These are phyloP conservation scores for Tauraco hartlaubi DNA, from an alignment of 2,797 vertebrate species.

Conservation along the genomic window DNA sequence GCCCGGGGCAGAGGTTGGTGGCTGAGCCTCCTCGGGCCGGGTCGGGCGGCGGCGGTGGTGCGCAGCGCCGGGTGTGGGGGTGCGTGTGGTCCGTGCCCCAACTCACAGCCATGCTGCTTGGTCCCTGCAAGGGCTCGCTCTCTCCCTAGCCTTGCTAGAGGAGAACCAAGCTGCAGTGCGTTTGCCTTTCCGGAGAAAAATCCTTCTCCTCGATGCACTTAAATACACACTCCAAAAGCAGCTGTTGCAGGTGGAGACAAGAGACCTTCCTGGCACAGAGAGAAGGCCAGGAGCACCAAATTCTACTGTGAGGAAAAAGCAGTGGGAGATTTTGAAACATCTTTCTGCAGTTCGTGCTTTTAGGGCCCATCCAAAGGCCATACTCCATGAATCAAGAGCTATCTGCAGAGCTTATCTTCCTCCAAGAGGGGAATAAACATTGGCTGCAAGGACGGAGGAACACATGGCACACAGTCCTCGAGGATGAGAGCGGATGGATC, in stretches of 20 bases:
- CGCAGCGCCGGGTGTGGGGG: rapidly evolving
- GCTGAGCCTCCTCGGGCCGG: rapidly evolving
- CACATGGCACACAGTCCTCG: rapidly evolving
- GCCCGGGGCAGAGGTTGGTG: no score
- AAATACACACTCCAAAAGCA: not conserved
- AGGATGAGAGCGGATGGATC: not conserved
- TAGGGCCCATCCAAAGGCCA: not conserved
- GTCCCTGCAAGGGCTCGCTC: not conserved
- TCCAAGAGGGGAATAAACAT: not conserved
- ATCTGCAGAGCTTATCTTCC: not conserved
- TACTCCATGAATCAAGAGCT: not conserved
- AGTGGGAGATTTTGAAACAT: not conserved
- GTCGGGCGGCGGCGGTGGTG: no score
- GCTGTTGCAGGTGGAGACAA: not conserved
- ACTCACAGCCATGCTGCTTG: rapidly evolving
- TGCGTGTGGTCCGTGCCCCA: not conserved
- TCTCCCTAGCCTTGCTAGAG: not conserved
- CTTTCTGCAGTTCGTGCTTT: not conserved
- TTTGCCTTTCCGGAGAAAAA: not conserved
- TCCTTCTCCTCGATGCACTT: not conserved
- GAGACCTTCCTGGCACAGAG: not conserved
- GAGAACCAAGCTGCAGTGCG: rapidly evolving
- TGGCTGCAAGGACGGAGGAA: not conserved
- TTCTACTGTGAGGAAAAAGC: not conserved
- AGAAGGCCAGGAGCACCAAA: not conserved